Percentiles rank a stretch among this genome's conserved stretches.
Evolutionary conservation across 2,113 vertebrate genomes (phyloP).

Genomic region (Aptenodytes patagonicus): DNA sequence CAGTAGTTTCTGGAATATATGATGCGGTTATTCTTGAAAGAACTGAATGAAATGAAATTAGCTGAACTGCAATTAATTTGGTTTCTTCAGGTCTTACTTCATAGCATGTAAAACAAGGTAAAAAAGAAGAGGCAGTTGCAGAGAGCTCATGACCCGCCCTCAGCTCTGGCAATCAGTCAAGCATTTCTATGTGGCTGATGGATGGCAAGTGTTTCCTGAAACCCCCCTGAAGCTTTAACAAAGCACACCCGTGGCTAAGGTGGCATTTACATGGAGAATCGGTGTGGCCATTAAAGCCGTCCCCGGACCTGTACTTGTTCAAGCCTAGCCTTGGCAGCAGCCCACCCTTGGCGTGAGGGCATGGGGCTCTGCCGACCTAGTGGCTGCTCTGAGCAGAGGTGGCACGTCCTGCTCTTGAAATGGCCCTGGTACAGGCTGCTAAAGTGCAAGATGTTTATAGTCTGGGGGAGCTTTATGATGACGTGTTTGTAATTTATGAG

Average conservation of each 20-base stretch:
- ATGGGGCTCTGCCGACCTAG: not conserved
- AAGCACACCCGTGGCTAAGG: not conserved
- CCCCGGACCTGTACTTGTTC: not conserved
- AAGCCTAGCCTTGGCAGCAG: not conserved
- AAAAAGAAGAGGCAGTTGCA: not conserved
- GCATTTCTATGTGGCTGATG: not conserved
- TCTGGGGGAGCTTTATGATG: not conserved
- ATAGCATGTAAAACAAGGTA: not conserved
- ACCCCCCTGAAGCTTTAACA: not conserved
- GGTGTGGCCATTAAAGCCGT: not conserved
- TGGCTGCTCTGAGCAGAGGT: not conserved
- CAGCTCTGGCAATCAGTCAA: not conserved
- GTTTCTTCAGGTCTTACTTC: conserved; percentile 15
- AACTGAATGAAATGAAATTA: not conserved
- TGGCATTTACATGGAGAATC: not conserved
- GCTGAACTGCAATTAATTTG: not conserved
- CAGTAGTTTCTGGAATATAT: not conserved
- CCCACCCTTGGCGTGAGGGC: no score
- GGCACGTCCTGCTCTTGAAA: not conserved
- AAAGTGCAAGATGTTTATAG: not conserved
- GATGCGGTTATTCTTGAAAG: not conserved
- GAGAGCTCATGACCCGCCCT: not conserved
- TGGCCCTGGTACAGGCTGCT: not conserved
- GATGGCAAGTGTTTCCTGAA: not conserved
- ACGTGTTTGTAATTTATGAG: not conserved